phyloP scores from a whole-genome alignment of 1,140 invertebrate species.

The Psilanteris sp. region DNA sequence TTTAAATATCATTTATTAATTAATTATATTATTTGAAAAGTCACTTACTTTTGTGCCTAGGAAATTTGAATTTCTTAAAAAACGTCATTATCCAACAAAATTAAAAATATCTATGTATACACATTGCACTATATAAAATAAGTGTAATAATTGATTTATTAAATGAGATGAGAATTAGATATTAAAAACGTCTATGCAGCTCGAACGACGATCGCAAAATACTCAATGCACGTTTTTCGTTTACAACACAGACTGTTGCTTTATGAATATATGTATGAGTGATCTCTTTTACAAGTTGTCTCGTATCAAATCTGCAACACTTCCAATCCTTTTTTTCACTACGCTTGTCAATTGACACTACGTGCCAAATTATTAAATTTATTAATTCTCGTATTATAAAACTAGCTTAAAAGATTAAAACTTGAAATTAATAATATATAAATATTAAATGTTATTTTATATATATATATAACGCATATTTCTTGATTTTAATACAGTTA shows the following conservation, averaged over 20 bases:
- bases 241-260: conserved; percentile 26
- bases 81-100: conserved; percentile 72
- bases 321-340: conserved; percentile 11
- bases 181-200: conserved; percentile 25
- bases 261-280: conserved; percentile 45
- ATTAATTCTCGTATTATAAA: no score
- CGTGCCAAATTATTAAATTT: conserved; percentile 7
- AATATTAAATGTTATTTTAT: no score
- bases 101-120: no score
- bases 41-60: conserved; percentile 75
- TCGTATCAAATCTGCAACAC: conserved; percentile 25
- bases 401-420: no score
- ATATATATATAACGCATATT: no score
- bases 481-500: no score
- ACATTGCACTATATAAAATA: no score
- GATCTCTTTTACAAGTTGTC: conserved; percentile 32
- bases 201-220: conserved; percentile 42
- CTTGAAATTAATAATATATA: not conserved
- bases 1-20: no score
- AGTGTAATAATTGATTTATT: no score
- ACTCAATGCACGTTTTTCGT: conserved; percentile 37
- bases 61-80: conserved; percentile 75
- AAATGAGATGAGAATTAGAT: conserved; percentile 5
- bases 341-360: conserved; percentile 17
- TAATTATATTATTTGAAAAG: no score